Evolutionary conservation across 2,888 invertebrate genomes (phyloP), one percentile per base, ranked within the genome.

Genomic region (Merodon equestris): DNA sequence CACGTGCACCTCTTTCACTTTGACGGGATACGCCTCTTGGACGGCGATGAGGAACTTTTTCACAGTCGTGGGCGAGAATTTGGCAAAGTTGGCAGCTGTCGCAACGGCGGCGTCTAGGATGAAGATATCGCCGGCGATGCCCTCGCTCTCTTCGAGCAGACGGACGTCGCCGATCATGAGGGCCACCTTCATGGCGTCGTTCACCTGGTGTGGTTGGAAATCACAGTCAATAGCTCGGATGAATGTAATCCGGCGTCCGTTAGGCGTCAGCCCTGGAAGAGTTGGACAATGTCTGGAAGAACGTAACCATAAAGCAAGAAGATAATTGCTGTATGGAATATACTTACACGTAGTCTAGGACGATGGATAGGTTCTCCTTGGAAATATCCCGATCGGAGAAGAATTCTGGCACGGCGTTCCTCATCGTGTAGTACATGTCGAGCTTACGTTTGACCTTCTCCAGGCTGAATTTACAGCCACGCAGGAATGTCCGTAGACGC

Each of bases 381-480:
- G 90, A 92, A 77, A 95, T 91, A 85, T 96, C 95, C 81, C 95
- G 91, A 86, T 95, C 93, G 70, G 91, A 90, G 88, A 95, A 96
- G 89, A 96, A 94, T 86, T 96, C 96, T 0, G 96, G 96, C 36
- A 94, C 92, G 0, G 95, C 94, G 4, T 93, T 91, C 17, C 95
- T 91, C 94, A 95, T 94, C 9, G 96, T 95, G 88, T 95, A 95
- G 89, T 95, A 96, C 94, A 95, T 95, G 88, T 96, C 96, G 85
- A 96, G 89, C 88, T 96, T 96, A 85, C 92, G 92, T 89, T 96
- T 96, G 87, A 94, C 93, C 89, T 94, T 95, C 89, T 96, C 96
- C 86, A 96, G 87, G 61, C 95, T 95, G 89, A 95, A 96, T 90
- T 95, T 96, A 90, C 95, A 94, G 19, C 95, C 95, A 12, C 96